Evolutionary conservation across 2,797 vertebrate species (phyloP), one percentile per base, ranked within the genome.

Genomic region (Antrozous pallidus): DNA sequence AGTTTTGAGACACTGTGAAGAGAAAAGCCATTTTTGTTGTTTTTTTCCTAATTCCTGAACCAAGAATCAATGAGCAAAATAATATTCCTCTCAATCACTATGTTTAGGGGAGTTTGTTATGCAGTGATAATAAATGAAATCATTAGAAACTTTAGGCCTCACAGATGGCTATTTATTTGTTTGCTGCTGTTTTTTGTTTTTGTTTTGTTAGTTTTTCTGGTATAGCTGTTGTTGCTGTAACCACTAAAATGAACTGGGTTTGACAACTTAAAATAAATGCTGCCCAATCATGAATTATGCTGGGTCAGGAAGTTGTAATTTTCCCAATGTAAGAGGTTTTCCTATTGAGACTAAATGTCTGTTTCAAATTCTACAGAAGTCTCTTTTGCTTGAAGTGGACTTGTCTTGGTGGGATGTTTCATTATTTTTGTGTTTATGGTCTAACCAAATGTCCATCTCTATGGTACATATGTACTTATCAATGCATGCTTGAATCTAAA

Each of bases 191-290:
- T 49, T 49, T 47, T 86, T 75, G 7, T 54, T 54, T 65, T 61
- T 94, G 36, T 58, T 31, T 54, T 42, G 1, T 38, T 82, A 1
- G 7, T 77, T 4, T 47, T 56, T 47, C 5, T 85, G 24, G 20
- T 65, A 31, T 73, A 28, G 36, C 11, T 79, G 2, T 28, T 71
- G 40, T 47, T 63, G 9, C 49, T 88, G 1, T 81, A 79, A 63
- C 17, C 8, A 80, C 42, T 88, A 13, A 80, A 1, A 26, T 88
- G 11, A 95, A 70, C 5, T 36, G 28, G 14, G 22, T 61, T 91
- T 70, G 42, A 84, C 69, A 85, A 65, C 75, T 69, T 85, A 47
- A 87, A 91, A 8, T 42, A 91, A 70, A 85, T 71, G 75, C n/a
- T 67, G 33, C 45, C 6, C 0, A 78, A 4, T 28, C 47, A 9